Evolutionary conservation across 1,140 invertebrate genomes (phyloP).

Genomic region (Cotesia vestalis): DNA sequence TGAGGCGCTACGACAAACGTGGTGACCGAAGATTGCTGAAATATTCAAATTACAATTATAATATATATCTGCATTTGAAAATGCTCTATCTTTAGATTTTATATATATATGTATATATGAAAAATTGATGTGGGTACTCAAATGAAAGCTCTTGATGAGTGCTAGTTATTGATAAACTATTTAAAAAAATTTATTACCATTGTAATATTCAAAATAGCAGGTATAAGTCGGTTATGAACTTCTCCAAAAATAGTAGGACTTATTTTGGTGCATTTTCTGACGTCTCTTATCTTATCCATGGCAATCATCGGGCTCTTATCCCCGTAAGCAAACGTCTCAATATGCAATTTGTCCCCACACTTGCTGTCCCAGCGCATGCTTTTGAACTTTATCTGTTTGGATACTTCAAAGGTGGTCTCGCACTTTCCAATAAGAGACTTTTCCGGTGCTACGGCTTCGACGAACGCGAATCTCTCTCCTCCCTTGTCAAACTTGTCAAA

Average conservation of each 20-base stretch:
- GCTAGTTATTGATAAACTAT: not conserved
- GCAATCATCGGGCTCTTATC: slow-evolving; percentile 32
- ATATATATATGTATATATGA: too few species aligned
- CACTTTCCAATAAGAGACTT: slow-evolving; percentile 28
- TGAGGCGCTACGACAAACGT: not conserved
- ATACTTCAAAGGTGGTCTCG: slow-evolving; percentile 27
- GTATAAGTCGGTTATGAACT: not conserved
- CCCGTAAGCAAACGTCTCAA: slow-evolving; percentile 32
- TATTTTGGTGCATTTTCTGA: slow-evolving; percentile 18
- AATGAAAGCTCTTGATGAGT: too few species aligned
- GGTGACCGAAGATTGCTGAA: not conserved
- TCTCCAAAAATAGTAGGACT: slow-evolving; percentile 10
- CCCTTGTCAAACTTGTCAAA: slow-evolving; percentile 27
- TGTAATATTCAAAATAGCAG: slow-evolving; percentile 1
- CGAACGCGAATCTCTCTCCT: slow-evolving; percentile 27
- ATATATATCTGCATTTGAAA: too few species aligned
- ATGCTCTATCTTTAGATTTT: too few species aligned
- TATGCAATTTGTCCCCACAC: slow-evolving; percentile 29
- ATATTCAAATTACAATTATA: too few species aligned
- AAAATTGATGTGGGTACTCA: too few species aligned
- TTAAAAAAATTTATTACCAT: slow-evolving; percentile 26
- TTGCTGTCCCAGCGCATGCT: slow-evolving; percentile 18
- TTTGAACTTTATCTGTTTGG: slow-evolving; percentile 27
- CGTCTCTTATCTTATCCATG: slow-evolving; percentile 29
- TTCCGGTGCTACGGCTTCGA: slow-evolving; percentile 16